Evolutionary conservation across 2,888 invertebrate genomes (phyloP), one percentile per base, ranked within the genome.

Genomic region (Daptonema setosum): DNA sequence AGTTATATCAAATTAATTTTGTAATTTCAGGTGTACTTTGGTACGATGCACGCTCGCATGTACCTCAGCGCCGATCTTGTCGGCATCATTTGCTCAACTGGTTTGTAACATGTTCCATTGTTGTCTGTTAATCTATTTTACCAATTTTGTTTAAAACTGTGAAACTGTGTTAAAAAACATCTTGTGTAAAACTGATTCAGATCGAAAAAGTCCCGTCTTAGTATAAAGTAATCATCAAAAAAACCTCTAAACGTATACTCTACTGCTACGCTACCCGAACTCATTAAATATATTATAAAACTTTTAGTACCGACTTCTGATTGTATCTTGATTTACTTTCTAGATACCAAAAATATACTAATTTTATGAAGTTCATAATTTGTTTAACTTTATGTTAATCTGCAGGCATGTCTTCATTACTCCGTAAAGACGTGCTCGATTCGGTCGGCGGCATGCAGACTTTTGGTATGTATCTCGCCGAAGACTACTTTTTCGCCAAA

Each of bases 401-500:
- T 47, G 8, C 47, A 50, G 50, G 52, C 8, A 95, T 95, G 97
- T 95, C 93, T 1, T 86, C 88, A 56, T 75, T 99, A 62, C 80
- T 95, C 71, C 79, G 91, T 53, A 87, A 88, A 67, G 79, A 81
- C 26, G 82, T 87, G 20, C 76, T 97, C 54, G 90, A 95, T 68
- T 84, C 87, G 70, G 80, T 82, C 55, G 97, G 95, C 2, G 97
- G 95, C 0, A 75, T 99, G 58, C 80, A 83, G 63, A 79, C 82
- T 2, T 93, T 97, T 72, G 87, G 85, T 2, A 83, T 85, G 64
- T 97, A 90, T 73, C 76, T 99, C 54, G 97, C 97, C 1, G 97
- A 97, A 74, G 97, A 99, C 73, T 97, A 85, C 75, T 97, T 97
- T 72, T 83, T 97, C 70, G 90, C 91, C 56, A 85, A 88, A 73